Percentiles rank a stretch among this genome's conserved stretches.
These are phyloP conservation scores for Microctenopoma stevenorrisi DNA, from an alignment of 2,797 vertebrate genomes.

Conservation along the genomic window DNA sequence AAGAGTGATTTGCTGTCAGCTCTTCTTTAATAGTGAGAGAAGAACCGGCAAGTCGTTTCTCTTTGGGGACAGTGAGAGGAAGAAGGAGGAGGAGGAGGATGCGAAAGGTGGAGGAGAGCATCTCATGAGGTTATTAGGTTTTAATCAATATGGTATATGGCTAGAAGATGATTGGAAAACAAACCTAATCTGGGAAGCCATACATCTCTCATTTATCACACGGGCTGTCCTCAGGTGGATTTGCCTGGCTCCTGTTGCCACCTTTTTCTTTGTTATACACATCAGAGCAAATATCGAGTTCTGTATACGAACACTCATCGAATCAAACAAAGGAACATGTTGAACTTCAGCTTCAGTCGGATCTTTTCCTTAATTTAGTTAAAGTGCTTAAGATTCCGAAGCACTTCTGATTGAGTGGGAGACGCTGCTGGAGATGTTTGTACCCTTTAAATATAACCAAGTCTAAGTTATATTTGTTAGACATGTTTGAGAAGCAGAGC, in stretches of 20 bases:
- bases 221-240: slow-evolving; percentile 58
- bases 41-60: slow-evolving; percentile 71
- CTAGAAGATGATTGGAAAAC: slow-evolving; percentile 83
- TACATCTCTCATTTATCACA: slow-evolving; percentile 77
- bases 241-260: slow-evolving; percentile 52
- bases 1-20: slow-evolving; percentile 84
- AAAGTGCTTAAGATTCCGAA: not conserved
- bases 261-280: slow-evolving; percentile 55
- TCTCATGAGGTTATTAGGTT: slow-evolving; percentile 84
- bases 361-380: not conserved
- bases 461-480: no score
- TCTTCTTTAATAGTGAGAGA: slow-evolving; percentile 78
- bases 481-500: not conserved
- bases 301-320: slow-evolving; percentile 35
- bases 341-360: not conserved
- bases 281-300: slow-evolving; percentile 32
- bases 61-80: slow-evolving; percentile 71
- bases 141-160: slow-evolving; percentile 85
- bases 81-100: slow-evolving; percentile 33
- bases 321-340: slow-evolving; percentile 31
- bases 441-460: no score
- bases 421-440: not conserved
- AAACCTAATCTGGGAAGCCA: slow-evolving; percentile 82
- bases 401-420: not conserved
- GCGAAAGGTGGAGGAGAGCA: slow-evolving; percentile 63